Percentiles rank a stretch among this genome's conserved stretches.
Evolutionary conservation across 23 tunicate genomes (phyloP).

Genomic region (Botrylloides violaceus): DNA sequence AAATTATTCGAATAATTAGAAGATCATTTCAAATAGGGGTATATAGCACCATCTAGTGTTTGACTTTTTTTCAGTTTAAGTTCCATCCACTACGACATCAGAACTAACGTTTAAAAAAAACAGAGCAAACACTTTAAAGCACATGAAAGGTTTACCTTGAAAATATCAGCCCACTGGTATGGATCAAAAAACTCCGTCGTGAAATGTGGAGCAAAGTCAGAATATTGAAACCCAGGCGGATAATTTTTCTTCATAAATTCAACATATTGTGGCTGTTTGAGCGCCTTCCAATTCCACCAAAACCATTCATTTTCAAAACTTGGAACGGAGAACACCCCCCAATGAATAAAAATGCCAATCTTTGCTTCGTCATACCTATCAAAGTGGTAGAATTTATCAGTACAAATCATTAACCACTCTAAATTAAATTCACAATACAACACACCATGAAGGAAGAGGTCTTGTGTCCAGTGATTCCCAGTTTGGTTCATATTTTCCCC

Average conservation of each 20-base stretch:
- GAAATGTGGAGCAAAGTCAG: conserved; percentile 78
- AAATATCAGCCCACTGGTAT: conserved; percentile 66
- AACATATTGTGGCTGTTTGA: conserved; percentile 29
- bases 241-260: conserved; percentile 68
- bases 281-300: conserved; percentile 72
- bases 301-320: conserved; percentile 56
- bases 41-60: too few species aligned
- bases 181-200: conserved; percentile 78
- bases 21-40: too few species aligned
- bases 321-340: conserved; percentile 75
- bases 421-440: neutral
- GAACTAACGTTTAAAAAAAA: too few species aligned
- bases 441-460: conserved; percentile 62
- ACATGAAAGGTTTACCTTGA: conserved; percentile 21
- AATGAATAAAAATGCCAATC: conserved; percentile 75
- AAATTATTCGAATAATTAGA: too few species aligned
- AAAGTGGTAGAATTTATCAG: neutral
- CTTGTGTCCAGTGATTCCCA: conserved; percentile 73
- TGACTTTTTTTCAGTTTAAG: too few species aligned
- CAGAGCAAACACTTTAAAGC: too few species aligned
- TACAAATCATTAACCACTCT: neutral
- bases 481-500: conserved; percentile 37
- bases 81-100: too few species aligned
- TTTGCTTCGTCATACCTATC: conserved; percentile 72
- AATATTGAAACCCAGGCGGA: conserved; percentile 70